phyloP scores from a whole-genome alignment of 2,113 vertebrate species.

The Sphyrna mokarran region DNA sequence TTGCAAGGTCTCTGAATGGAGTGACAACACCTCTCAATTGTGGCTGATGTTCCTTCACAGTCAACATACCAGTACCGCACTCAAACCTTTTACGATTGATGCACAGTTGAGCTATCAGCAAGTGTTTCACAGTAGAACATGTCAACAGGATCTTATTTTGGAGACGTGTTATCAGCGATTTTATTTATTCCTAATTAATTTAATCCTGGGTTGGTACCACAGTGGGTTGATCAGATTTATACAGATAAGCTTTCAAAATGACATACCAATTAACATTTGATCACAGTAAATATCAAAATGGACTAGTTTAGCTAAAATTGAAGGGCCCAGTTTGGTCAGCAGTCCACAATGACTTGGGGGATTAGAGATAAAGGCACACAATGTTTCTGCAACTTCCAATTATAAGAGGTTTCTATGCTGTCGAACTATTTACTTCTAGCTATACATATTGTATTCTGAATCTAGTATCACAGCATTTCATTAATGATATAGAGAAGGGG shows the following conservation, averaged over 20 bases:
- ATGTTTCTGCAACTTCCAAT: neutral
- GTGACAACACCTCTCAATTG: slow-evolving; percentile 31
- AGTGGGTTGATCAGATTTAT: neutral
- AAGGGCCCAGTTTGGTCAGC: neutral
- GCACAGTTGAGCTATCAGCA: neutral
- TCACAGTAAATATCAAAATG: neutral
- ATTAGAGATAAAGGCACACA: neutral
- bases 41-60: neutral
- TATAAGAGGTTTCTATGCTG: neutral
- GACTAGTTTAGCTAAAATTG: neutral
- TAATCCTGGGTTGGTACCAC: neutral
- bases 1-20: slow-evolving; percentile 12
- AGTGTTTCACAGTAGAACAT: neutral
- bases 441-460: neutral
- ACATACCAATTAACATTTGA: neutral
- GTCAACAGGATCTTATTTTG: slow-evolving; percentile 6
- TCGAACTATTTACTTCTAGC: neutral
- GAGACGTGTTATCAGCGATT: neutral
- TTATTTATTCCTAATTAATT: neutral
- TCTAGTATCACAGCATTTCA: neutral
- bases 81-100: neutral
- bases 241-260: neutral
- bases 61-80: neutral
- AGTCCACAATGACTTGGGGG: neutral
- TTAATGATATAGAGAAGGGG: too few relatives aligned